phyloP scores from a whole-genome alignment of 2,888 invertebrate species.

The Aspidapion aeneum region DNA sequence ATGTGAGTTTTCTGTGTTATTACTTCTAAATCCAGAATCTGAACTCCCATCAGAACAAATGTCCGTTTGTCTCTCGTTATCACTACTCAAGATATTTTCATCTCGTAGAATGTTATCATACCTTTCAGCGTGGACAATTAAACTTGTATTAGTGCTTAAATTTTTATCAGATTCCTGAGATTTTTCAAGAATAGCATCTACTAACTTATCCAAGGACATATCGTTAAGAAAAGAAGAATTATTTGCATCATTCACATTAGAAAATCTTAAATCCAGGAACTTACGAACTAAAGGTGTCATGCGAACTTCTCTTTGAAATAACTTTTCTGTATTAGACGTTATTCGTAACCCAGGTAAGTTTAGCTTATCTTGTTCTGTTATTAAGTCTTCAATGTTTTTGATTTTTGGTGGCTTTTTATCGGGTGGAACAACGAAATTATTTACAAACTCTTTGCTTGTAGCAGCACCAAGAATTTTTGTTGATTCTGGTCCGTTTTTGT shows the following conservation, averaged over 20 bases:
- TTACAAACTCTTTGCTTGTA: constrained; percentile 3
- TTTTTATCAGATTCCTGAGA: constrained; percentile 49
- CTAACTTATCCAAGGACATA: constrained; percentile 57
- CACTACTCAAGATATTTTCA: constrained; percentile 37
- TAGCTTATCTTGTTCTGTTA: constrained; percentile 35
- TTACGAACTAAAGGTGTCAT: constrained; percentile 60
- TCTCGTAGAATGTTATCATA: constrained; percentile 39
- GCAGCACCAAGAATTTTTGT: neutral
- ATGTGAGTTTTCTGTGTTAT: constrained; percentile 39
- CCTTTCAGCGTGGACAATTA: constrained; percentile 34
- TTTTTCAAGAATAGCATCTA: constrained; percentile 60
- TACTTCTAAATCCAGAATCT: constrained; percentile 45
- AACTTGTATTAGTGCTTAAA: constrained; percentile 27
- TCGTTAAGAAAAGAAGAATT: constrained; percentile 54
- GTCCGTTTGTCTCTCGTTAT: constrained; percentile 28
- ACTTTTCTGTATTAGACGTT: constrained; percentile 17
- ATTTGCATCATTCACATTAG: constrained; percentile 44
- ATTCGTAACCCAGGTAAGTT: constrained; percentile 29
- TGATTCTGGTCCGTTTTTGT: neutral
- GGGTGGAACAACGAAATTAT: constrained; percentile 25
- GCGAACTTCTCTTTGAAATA: constrained; percentile 35
- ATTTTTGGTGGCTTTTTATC: constrained; percentile 45
- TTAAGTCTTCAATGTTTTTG: constrained; percentile 42
- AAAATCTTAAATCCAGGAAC: constrained; percentile 57
- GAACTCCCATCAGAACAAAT: constrained; percentile 35